Conservation (phyloP, 1,140 invertebrate species). For the Drosophila jambulina region DNA sequence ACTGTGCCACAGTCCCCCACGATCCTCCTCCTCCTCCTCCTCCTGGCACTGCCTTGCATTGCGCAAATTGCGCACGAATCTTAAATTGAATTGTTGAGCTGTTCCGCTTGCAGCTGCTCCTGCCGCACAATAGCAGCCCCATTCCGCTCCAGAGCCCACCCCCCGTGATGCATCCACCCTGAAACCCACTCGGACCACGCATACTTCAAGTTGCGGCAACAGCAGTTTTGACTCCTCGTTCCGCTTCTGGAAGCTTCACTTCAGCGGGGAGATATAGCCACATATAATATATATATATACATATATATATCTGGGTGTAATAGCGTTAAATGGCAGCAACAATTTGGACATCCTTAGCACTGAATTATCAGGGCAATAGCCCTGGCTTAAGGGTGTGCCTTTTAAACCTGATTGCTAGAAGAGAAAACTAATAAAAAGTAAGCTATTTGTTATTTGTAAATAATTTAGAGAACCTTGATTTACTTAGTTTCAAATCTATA, state of each 20-base stretch:
- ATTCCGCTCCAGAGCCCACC: not conserved
- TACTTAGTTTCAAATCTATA: not conserved
- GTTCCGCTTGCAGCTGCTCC: conserved; percentile 37
- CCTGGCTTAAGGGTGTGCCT: not conserved
- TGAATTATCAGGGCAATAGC: not conserved
- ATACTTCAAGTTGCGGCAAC: conserved; percentile 75
- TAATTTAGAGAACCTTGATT: not conserved
- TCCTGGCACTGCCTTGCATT: conserved; percentile 40
- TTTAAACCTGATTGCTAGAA: not conserved
- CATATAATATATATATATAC: conserved; percentile 1
- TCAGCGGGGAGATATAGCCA: conserved; percentile 14
- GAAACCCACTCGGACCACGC: conserved; percentile 45
- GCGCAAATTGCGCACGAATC: conserved; percentile 80
- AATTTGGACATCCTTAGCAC: conserved; percentile 13
- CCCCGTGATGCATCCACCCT: not conserved
- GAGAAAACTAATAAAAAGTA: not conserved
- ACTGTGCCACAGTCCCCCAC: conserved; percentile 25
- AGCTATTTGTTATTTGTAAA: not conserved
- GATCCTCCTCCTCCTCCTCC: not conserved
- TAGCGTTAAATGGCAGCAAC: not conserved
- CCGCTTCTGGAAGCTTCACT: conserved; percentile 22
- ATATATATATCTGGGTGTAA: not conserved
- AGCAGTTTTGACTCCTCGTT: conserved; percentile 41
- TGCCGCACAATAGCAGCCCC: conserved; percentile 40
- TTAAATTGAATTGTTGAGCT: conserved; percentile 83